Percentiles rank a stretch among this genome's conserved stretches.
phyloP scores from a whole-genome alignment of 2,797 vertebrate species.

The Knipowitschia caucasica region DNA sequence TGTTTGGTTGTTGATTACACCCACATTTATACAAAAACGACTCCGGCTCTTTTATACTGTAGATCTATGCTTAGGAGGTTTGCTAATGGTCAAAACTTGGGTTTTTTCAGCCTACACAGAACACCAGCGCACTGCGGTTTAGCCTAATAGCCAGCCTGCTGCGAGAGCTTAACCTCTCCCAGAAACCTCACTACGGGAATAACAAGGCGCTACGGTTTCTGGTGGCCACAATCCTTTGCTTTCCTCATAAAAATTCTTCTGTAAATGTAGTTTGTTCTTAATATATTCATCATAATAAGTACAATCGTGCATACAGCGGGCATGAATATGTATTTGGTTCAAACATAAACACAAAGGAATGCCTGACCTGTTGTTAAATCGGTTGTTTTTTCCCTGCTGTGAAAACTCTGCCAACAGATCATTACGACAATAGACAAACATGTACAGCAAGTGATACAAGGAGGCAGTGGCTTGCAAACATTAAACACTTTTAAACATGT shows the following conservation, averaged over 20 bases:
- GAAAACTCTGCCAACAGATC: conserved; percentile 65
- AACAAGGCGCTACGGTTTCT: conserved; percentile 52
- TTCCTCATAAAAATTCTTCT: conserved; percentile 17
- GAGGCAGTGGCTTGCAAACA: conserved; percentile 35
- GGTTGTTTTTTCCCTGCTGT: conserved; percentile 59
- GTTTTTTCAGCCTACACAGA: conserved; percentile 59
- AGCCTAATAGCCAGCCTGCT: conserved; percentile 58
- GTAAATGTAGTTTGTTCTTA: conserved; percentile 18
- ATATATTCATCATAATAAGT: conserved; percentile 57
- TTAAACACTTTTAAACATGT: conserved; percentile 14
- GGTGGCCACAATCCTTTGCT: conserved; percentile 37
- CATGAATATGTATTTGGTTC: conserved; percentile 68
- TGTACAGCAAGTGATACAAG: conserved; percentile 30
- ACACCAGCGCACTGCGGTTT: conserved; percentile 48
- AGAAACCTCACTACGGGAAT: conserved; percentile 46
- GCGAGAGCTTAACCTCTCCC: conserved; percentile 58
- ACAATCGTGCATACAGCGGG: conserved; percentile 54
- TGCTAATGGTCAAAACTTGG: conserved; percentile 53
- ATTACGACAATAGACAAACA: conserved; percentile 65
- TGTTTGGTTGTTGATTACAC: conserved; percentile 46
- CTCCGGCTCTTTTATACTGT: conserved; percentile 28
- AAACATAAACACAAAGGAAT: conserved; percentile 67
- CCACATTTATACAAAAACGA: conserved; percentile 30
- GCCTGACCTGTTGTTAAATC: conserved; percentile 65
- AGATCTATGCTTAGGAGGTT: conserved; percentile 23